Evolutionary conservation across 2,888 invertebrate genomes (phyloP).

Genomic region (Tenodera sinensis): DNA sequence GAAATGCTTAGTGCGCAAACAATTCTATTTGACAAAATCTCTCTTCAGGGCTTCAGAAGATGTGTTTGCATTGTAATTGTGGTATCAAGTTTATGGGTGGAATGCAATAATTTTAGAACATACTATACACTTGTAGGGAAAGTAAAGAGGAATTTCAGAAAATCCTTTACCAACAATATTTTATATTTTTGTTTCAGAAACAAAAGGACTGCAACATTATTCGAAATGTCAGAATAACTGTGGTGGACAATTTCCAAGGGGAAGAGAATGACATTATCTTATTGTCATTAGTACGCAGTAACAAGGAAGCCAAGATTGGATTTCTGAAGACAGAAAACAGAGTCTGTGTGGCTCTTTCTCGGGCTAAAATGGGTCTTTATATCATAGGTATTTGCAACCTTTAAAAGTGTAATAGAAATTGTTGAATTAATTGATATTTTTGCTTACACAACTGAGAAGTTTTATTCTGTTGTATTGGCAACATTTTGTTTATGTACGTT

Average conservation of each 20-base stretch:
- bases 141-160: too few species aligned
- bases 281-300: constrained; percentile 74
- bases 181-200: constrained; percentile 34
- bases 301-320: constrained; percentile 62
- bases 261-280: constrained; percentile 76
- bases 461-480: too few species aligned
- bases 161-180: background rate
- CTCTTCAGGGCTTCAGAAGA: background rate
- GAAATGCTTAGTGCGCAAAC: too few species aligned
- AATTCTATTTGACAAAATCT: too few species aligned
- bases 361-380: constrained; percentile 59
- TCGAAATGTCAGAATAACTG: constrained; percentile 56
- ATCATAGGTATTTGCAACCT: constrained; percentile 42
- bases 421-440: too few species aligned
- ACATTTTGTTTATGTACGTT: too few species aligned
- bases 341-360: constrained; percentile 72
- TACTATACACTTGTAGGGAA: too few species aligned
- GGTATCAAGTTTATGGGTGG: too few species aligned
- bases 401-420: background rate
- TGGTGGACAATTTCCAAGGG: constrained; percentile 79
- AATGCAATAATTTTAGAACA: too few species aligned
- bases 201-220: constrained; percentile 40
- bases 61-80: too few species aligned
- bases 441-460: too few species aligned
- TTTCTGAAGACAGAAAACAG: constrained; percentile 67